Evolutionary conservation across 2,888 invertebrate genomes (phyloP).

Genomic region (Papilio protenor): DNA sequence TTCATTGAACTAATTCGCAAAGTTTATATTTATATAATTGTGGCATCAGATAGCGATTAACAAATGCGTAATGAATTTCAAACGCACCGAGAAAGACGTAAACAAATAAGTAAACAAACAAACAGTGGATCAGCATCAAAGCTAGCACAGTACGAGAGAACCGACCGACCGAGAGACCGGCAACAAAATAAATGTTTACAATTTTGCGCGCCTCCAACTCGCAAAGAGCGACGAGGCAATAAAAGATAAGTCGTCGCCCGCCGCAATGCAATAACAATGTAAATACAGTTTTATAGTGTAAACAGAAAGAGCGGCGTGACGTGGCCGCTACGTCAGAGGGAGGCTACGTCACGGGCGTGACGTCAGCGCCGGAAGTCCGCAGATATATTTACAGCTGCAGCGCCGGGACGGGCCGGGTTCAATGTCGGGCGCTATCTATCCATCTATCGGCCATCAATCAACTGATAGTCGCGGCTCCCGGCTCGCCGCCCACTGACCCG

Average conservation of each 20-base stretch:
- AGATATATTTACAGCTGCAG: constrained; percentile 75
- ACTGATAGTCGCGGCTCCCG: constrained; percentile 53
- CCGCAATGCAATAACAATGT: constrained; percentile 77
- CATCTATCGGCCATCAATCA: constrained; percentile 83
- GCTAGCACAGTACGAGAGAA: constrained; percentile 35
- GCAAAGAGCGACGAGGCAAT: constrained; percentile 71
- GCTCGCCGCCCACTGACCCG: constrained; percentile 45
- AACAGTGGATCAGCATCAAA: constrained; percentile 11
- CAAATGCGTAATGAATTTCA: not conserved
- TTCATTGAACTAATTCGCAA: not conserved
- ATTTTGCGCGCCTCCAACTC: constrained; percentile 42
- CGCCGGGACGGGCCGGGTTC: constrained; percentile 72
- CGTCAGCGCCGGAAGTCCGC: constrained; percentile 81
- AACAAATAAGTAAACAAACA: constrained; percentile 11
- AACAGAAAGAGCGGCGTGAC: constrained; percentile 79
- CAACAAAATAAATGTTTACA: constrained; percentile 40
- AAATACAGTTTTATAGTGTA: constrained; percentile 81
- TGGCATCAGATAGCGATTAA: constrained; percentile 9
- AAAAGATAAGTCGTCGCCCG: constrained; percentile 78
- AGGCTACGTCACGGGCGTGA: constrained; percentile 68
- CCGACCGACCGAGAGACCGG: constrained; percentile 1
- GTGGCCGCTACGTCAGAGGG: constrained; percentile 70
- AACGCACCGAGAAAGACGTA: not conserved
- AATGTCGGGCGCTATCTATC: constrained; percentile 68
- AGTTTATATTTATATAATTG: not conserved